Evolutionary conservation across 2,888 invertebrate genomes (phyloP).

Genomic region (Coelopa pilipes): DNA sequence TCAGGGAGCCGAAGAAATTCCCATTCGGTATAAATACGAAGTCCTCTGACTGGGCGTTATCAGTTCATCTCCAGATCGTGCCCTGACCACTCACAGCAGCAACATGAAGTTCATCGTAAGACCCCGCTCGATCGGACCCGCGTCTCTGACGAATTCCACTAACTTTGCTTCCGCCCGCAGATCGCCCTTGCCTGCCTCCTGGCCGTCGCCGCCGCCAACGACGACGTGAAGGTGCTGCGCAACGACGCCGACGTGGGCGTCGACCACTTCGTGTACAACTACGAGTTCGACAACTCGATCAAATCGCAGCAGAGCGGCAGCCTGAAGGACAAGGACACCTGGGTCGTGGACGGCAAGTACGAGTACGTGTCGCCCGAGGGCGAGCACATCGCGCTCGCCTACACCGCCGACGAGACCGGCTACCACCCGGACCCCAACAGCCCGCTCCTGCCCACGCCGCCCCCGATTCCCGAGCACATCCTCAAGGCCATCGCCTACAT

Average conservation of each 20-base stretch:
- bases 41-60: background rate
- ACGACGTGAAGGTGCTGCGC: slow-evolving; percentile 43
- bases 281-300: slow-evolving; percentile 43
- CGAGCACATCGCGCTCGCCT: slow-evolving; percentile 20
- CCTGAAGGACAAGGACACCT: slow-evolving; percentile 40
- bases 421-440: slow-evolving; percentile 38
- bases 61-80: background rate
- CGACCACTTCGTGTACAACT: slow-evolving; percentile 42
- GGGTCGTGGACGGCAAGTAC: slow-evolving; percentile 14
- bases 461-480: slow-evolving; percentile 43
- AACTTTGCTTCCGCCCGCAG: slow-evolving; percentile 27
- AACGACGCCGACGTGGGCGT: slow-evolving; percentile 41
- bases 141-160: background rate
- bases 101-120: slow-evolving; percentile 57
- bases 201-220: slow-evolving; percentile 44
- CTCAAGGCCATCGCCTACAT: slow-evolving; percentile 42
- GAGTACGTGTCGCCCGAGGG: slow-evolving; percentile 31
- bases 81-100: slow-evolving; percentile 1
- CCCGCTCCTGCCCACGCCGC: slow-evolving; percentile 42
- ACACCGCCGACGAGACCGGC: slow-evolving; percentile 30
- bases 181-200: slow-evolving; percentile 46
- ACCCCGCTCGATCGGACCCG: background rate
- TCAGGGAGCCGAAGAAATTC: background rate
- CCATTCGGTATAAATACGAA: background rate
- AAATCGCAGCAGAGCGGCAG: slow-evolving; percentile 40